A percentile compares a stretch with the other conserved stretches of the same genome.
Evolutionary conservation across 2,797 vertebrate species (phyloP).

Genomic region (Agapornis canus): DNA sequence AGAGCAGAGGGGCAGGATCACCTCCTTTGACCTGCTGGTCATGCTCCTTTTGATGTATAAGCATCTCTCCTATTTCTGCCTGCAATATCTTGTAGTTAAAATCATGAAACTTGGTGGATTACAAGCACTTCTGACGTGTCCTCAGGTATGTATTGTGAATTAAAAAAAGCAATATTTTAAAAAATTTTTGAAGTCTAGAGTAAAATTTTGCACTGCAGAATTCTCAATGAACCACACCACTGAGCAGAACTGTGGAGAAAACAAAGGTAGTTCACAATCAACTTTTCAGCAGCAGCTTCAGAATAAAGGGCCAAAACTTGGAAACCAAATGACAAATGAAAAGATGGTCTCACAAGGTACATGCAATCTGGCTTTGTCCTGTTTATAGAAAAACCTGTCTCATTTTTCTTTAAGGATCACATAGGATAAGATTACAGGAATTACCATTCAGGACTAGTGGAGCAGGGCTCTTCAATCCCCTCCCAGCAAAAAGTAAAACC

Average conservation of each 20-base stretch:
- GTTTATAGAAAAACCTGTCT: not conserved
- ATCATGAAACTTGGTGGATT: not conserved
- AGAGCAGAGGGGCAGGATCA: too few species aligned
- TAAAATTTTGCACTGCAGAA: not conserved
- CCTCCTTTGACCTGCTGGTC: too few species aligned
- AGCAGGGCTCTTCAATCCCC: not conserved
- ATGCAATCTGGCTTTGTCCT: not conserved
- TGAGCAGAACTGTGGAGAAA: not conserved
- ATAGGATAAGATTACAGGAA: not conserved
- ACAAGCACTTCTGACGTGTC: not conserved
- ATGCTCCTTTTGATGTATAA: not conserved
- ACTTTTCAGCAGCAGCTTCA: not conserved
- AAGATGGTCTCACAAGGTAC: not conserved
- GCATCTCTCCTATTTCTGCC: not conserved
- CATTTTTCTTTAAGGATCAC: rapidly evolving
- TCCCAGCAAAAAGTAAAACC: not conserved
- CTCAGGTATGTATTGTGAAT: not conserved
- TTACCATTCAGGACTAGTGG: not conserved
- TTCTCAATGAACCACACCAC: not conserved
- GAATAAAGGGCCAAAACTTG: not conserved
- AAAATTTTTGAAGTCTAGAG: not conserved
- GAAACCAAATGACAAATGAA: not conserved
- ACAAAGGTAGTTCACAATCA: not conserved
- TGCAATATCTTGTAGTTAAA: not conserved
- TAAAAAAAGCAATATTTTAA: not conserved